Evolutionary conservation across 2,113 vertebrate genomes (phyloP), one percentile per base, ranked within the genome.

Genomic region (Phodopus roborovskii): DNA sequence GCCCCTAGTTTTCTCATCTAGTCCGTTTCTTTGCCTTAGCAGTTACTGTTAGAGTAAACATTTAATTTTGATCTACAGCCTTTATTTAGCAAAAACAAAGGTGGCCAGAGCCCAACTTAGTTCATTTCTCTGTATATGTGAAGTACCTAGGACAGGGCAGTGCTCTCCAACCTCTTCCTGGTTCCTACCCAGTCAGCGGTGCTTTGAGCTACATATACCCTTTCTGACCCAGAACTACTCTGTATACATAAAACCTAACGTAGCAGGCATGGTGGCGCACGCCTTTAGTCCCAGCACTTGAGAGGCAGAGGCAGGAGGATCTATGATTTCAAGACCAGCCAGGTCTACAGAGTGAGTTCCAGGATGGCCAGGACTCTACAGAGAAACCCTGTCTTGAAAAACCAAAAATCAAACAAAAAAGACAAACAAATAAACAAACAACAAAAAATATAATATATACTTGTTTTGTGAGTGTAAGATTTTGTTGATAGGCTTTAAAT

Each of bases 21-120:
- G 11, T 87, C 13, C 45, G 90, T 50, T 33, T 92, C 79, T 60
- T 96, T 97, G 20, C 33, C 60, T 90, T 36, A 82, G 50, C 64
- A 84, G 33, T 88, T 92, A 73, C 22, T 79, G 7, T 24, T 89
- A 28, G 68, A 70, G 30, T 92, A 26, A 92, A 70, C 36, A 50
- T 12, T 62, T 88, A 53, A 26, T 39, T 97, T 82, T 90, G 4
- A 88, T 75, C 36, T 12, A 53, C 66, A 83, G 42, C 71, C 79
- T 94, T 88, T 17, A 91, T 82, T 94, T 95, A 96, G 53, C 60
- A 89, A 82, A 88, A 96, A 66, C 74, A 90, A 77, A 93, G 3
- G 28, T 77, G 62, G 83, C 73, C 36, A 74, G 79, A 91, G 88
- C n/a, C 11, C 16, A 92, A 33, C 7, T 93, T 90, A 78, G 73